Base-by-base conservation (phyloP, 2,797 vertebrate species). In the Characodon lateralis region DNA sequence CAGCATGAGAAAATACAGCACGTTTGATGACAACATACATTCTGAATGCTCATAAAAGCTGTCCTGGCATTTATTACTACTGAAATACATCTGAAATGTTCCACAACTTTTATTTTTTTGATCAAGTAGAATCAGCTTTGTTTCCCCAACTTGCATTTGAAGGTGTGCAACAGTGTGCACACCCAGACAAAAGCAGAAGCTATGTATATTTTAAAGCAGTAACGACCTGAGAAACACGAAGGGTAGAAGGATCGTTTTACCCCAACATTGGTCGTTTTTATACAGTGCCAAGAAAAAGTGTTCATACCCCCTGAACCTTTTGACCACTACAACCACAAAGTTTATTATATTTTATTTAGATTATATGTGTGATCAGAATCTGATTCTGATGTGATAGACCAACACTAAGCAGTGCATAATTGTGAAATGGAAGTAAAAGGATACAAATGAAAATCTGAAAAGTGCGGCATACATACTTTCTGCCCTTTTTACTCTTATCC, bases 31-130 rank as follows among this genome's bases (percentile, higher is more conserved):
- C 9, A n/a, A 53, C 63, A 39, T 35, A 56, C 14, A 78, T 63
- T 53, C 20, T 68, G 82, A 61, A 71, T n/a, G 35, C 4, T 41
- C 39, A 71, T 39, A 79, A 80, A 71, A 16, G 20, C 53, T 26
- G 10, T 53, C 18, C 55, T 63, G 66, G 20, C 74, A 59, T 77
- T 78, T 66, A 1, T 72, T 72, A 26, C 73, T n/a, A 75, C 59
- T 77, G 89, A 86, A 91, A 91, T 91, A 85, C 83, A 66, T 83
- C 35, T 12, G 22, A 87, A 72, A 69, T 55, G n/a, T n/a, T 73
- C 24, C 41, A 59, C 14, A 26, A 71, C 39, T 51, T 72, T 46
- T 66, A 71, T 6, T 76, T 26, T 26, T 43, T 72, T 53, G 12
- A 16, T 56, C 51, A 12, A 70, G 80, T 26, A 13, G 18, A 39